Conservation (phyloP, 2,113 vertebrate genomes). For the Sorex fumeus region DNA sequence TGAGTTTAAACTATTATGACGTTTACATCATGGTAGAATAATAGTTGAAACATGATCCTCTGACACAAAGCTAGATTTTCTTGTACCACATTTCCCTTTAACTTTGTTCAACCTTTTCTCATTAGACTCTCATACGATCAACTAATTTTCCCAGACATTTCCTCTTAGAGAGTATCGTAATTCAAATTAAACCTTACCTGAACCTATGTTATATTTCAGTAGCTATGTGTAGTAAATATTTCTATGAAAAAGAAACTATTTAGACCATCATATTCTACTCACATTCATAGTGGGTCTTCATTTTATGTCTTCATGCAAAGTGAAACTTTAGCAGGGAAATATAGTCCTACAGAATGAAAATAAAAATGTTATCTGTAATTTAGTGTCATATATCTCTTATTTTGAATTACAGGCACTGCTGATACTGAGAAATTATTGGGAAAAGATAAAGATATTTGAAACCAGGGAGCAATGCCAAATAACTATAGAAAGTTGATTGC, state of each 20-base stretch:
- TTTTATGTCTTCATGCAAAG: conserved; percentile 46
- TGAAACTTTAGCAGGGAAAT: conserved; percentile 35
- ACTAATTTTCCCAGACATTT: conserved; percentile 53
- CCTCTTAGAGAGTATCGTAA: conserved; percentile 55
- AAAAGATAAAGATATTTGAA: conserved; percentile 64
- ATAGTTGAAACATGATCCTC: neutral
- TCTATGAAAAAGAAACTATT: conserved; percentile 36
- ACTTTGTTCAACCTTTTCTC: conserved; percentile 64
- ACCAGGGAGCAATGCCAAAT: conserved; percentile 59
- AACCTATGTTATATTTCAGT: conserved; percentile 67
- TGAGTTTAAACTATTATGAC: no score
- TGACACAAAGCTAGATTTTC: conserved; percentile 44
- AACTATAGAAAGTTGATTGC: conserved; percentile 41
- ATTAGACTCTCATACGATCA: conserved; percentile 61
- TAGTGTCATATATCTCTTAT: neutral
- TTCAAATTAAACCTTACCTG: conserved; percentile 65
- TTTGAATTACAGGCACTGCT: neutral
- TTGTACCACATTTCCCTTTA: conserved; percentile 53
- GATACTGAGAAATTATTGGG: conserved; percentile 10
- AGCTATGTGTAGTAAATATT: conserved; percentile 56
- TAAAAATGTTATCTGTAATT: conserved; percentile 23
- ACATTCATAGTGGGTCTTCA: neutral
- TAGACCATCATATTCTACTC: conserved; percentile 4
- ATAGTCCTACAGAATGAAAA: conserved; percentile 36
- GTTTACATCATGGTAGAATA: neutral